Evolutionary conservation across 1,140 invertebrate species (phyloP).

Genomic region (Bradysia coprophila): DNA sequence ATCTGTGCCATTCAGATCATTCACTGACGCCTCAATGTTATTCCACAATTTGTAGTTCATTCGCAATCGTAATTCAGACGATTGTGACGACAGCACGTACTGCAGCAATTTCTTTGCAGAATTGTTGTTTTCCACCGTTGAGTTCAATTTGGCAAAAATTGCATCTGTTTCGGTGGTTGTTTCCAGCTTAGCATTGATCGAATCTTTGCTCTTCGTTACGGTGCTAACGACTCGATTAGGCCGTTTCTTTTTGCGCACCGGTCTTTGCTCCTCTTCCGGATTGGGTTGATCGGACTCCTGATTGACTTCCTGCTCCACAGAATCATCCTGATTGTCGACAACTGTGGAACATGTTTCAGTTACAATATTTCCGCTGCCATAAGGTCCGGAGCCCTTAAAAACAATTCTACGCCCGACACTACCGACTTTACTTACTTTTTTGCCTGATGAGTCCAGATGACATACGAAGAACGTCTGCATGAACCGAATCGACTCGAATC

Average conservation of each 20-base stretch:
- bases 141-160: constrained; percentile 20
- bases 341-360: no score
- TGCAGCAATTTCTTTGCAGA: constrained; percentile 18
- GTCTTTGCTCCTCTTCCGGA: constrained; percentile 15
- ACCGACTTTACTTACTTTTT: constrained; percentile 3
- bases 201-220: constrained; percentile 24
- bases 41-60: constrained; percentile 17
- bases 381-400: background rate
- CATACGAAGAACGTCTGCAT: constrained; percentile 47
- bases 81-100: background rate
- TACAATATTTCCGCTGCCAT: no score
- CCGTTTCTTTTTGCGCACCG: constrained; percentile 12
- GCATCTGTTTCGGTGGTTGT: constrained; percentile 19
- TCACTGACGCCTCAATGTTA: constrained; percentile 1
- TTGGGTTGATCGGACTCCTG: constrained; percentile 4
- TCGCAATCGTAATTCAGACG: constrained; percentile 3
- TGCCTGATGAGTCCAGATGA: constrained; percentile 28
- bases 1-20: constrained; percentile 3
- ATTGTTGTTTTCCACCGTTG: constrained; percentile 19
- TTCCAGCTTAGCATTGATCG: constrained; percentile 17
- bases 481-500: constrained; percentile 46
- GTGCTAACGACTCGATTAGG: constrained; percentile 18
- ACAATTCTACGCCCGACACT: no score
- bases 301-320: constrained; percentile 4
- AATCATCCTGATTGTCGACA: constrained; percentile 11